These are phyloP conservation scores for Chorisops tibialis DNA, from an alignment of 2,888 invertebrate genomes.

Conservation along the genomic window DNA sequence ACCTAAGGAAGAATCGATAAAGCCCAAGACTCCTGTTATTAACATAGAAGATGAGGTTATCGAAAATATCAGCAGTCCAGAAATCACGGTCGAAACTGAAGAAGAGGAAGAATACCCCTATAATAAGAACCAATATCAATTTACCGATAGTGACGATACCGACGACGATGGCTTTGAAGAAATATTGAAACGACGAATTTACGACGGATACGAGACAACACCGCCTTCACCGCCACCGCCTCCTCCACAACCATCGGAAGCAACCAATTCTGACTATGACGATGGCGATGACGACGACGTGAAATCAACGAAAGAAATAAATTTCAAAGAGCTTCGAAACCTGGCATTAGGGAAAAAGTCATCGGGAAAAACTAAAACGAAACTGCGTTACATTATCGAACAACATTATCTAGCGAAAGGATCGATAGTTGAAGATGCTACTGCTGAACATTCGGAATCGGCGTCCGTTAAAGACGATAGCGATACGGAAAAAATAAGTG, in stretches of 20 bases:
- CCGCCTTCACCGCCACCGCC: background rate
- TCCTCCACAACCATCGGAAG: background rate
- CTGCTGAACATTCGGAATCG: conserved; percentile 21
- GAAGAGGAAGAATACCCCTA: background rate
- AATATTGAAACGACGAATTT: conserved; percentile 21
- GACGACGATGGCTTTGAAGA: conserved; percentile 24
- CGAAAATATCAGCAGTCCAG: conserved; percentile 1
- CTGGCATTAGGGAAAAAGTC: conserved; percentile 44
- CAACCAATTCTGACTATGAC: conserved; percentile 5
- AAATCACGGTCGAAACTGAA: conserved; percentile 1
- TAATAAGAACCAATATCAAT: conserved; percentile 6
- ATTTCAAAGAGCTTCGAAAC: conserved; percentile 46
- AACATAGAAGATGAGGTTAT: background rate
- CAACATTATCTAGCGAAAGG: conserved; percentile 47
- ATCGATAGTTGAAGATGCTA: conserved; percentile 42
- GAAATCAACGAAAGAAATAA: conserved; percentile 42
- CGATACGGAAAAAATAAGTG: conserved; percentile 33
- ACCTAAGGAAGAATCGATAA: background rate
- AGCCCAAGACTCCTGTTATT: background rate
- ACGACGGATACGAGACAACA: background rate
- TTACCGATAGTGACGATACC: conserved; percentile 24
- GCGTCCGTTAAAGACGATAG: conserved; percentile 24
- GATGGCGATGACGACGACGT: conserved; percentile 10
- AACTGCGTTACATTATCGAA: conserved; percentile 45
- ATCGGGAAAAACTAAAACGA: conserved; percentile 41